Percentiles rank a stretch among this genome's conserved stretches.
These are phyloP conservation scores for Bambusicola thoracicus DNA, from an alignment of 2,113 vertebrate species.

Conservation along the genomic window DNA sequence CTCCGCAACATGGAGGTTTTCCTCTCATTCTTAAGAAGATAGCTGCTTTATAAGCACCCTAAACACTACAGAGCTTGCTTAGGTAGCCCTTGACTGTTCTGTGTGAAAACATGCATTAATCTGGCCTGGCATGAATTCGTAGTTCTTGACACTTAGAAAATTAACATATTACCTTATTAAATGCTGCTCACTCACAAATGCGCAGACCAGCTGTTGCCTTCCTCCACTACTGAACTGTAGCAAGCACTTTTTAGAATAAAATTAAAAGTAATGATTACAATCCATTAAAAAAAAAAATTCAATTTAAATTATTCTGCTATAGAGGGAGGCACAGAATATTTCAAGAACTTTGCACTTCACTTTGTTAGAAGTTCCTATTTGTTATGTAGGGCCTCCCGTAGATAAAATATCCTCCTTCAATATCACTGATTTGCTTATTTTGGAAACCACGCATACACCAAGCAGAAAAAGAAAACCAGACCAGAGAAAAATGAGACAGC, in stretches of 20 bases:
- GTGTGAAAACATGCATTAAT: conserved; percentile 21
- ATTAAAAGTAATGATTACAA: conserved; percentile 60
- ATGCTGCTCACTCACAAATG: conserved; percentile 48
- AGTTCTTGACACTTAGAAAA: conserved; percentile 53
- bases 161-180: conserved; percentile 60
- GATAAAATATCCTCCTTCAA: not conserved
- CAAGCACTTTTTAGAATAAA: conserved; percentile 48
- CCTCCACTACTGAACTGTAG: conserved; percentile 6
- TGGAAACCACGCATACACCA: not conserved
- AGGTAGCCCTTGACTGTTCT: not conserved
- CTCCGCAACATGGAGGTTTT: not conserved
- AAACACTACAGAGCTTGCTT: rapidly evolving
- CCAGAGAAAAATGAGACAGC: not conserved
- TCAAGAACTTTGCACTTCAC: not conserved
- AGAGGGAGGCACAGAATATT: not conserved
- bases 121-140: conserved; percentile 31
- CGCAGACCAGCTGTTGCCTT: conserved; percentile 58
- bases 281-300: not conserved
- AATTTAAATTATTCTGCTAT: conserved; percentile 25
- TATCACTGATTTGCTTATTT: not conserved
- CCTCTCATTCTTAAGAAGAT: not conserved
- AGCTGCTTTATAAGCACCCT: not conserved
- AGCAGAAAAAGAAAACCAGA: not conserved
- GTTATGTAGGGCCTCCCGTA: rapidly evolving
- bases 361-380: not conserved